Evolutionary conservation across 1,140 invertebrate genomes (phyloP).

Genomic region (Micrasema minimum): DNA sequence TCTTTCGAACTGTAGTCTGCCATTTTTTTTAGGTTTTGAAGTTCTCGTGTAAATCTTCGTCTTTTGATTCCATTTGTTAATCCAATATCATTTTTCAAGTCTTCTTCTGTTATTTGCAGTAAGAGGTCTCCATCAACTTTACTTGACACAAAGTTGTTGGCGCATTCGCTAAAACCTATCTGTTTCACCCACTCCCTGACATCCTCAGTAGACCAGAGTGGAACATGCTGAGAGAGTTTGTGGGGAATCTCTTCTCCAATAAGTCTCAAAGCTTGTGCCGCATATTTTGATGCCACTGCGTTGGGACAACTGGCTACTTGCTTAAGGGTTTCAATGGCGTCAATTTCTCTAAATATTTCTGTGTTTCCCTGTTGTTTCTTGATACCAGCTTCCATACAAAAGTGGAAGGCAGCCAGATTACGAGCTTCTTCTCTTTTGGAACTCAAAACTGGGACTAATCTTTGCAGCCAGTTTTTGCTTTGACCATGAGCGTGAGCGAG

Average conservation of each 20-base stretch:
- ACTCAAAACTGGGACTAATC: constrained; percentile 93
- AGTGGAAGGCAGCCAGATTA: constrained; percentile 97
- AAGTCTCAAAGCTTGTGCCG: constrained; percentile 92
- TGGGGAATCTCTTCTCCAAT: constrained; percentile 98
- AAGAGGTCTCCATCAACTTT: constrained; percentile 98
- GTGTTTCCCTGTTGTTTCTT: constrained; percentile 96
- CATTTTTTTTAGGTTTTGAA: constrained; percentile 95
- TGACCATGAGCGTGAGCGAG: constrained; percentile 95
- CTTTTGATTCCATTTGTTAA: constrained; percentile 93
- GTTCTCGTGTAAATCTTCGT: constrained; percentile 91
- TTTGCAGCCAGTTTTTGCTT: constrained; percentile 94
- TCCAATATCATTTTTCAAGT: constrained; percentile 92
- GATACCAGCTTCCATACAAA: constrained; percentile 99
- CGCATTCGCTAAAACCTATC: constrained; percentile 92
- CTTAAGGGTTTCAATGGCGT: constrained; percentile 94
- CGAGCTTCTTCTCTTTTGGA: constrained; percentile 96
- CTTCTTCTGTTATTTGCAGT: constrained; percentile 91
- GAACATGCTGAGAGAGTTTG: constrained; percentile 97
- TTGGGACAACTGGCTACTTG: constrained; percentile 98
- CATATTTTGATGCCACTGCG: constrained; percentile 96
- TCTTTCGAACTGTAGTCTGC: constrained; percentile 97
- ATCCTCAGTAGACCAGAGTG: constrained; percentile 96
- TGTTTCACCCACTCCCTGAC: constrained; percentile 98
- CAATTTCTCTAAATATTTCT: constrained; percentile 94
- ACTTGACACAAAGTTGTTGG: constrained; percentile 86